Conservation (phyloP, 2,888 invertebrate species). For the Conchocele bisecta region DNA sequence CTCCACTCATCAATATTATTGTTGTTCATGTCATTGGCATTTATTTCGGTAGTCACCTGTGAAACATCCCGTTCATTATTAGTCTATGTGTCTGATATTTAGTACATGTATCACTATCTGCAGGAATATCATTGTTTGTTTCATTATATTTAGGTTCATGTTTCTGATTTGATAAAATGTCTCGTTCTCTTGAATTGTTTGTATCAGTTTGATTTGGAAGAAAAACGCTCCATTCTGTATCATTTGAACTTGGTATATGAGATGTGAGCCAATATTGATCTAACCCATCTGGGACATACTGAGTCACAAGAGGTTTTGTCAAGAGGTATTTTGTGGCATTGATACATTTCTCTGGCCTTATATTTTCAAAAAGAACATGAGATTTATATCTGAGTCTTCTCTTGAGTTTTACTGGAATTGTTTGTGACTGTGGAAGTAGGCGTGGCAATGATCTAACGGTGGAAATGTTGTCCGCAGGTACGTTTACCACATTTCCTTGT, state of each 20-base stretch:
- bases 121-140: too few species aligned
- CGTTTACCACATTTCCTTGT: conserved; percentile 44
- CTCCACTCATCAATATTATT: too few species aligned
- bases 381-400: conserved; percentile 7
- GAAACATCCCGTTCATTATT: too few species aligned
- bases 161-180: too few species aligned
- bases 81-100: not conserved
- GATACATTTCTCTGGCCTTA: conserved; percentile 17
- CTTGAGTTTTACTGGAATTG: conserved; percentile 28
- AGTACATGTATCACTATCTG: too few species aligned
- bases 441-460: conserved; percentile 36
- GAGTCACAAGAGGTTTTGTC: not conserved
- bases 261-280: not conserved
- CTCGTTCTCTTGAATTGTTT: too few species aligned
- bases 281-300: conserved; percentile 17
- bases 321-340: conserved; percentile 9
- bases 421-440: conserved; percentile 1
- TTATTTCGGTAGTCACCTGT: too few species aligned
- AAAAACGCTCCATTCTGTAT: too few species aligned
- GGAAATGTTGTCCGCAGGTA: conserved; percentile 23
- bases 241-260: not conserved
- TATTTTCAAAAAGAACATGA: conserved; percentile 22
- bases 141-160: too few species aligned
- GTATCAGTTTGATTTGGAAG: too few species aligned
- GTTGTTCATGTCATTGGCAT: too few species aligned